These are phyloP conservation scores for Crenuchus spilurus DNA, from an alignment of 2,797 vertebrate genomes.

Conservation along the genomic window DNA sequence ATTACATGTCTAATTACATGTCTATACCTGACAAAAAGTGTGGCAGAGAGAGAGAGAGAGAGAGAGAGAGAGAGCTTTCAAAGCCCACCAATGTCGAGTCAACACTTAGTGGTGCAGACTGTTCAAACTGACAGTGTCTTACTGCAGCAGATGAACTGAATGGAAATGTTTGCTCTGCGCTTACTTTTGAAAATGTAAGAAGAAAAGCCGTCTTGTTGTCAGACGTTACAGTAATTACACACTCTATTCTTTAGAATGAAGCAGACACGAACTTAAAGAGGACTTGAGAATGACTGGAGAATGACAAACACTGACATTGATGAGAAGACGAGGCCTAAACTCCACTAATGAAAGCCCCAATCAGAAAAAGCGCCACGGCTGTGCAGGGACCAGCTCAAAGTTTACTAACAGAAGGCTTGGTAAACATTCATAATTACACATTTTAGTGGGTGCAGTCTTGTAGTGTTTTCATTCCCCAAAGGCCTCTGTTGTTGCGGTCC, in stretches of 20 bases:
- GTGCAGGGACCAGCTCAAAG: background rate
- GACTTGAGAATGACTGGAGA: constrained; percentile 6
- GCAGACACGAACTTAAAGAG: constrained; percentile 54
- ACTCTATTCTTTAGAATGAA: constrained; percentile 51
- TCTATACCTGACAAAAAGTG: constrained; percentile 67
- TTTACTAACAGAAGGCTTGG: constrained; percentile 40
- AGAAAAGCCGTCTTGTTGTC: constrained; percentile 60
- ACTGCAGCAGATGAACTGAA: constrained; percentile 57
- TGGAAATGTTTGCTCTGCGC: constrained; percentile 67
- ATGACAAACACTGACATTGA: constrained; percentile 32
- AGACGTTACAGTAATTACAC: constrained; percentile 66
- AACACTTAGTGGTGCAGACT: constrained; percentile 50
- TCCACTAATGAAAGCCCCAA: constrained; percentile 32
- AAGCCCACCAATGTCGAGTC: constrained; percentile 71
- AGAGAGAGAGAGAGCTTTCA: constrained; percentile 39
- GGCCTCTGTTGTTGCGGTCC: constrained; percentile 5
- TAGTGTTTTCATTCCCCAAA: constrained; percentile 30
- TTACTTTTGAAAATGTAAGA: constrained; percentile 57
- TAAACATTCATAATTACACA: constrained; percentile 36
- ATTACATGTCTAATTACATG: constrained; percentile 67
- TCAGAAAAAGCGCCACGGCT: background rate
- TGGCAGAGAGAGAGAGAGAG: constrained; percentile 19
- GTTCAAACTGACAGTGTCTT: constrained; percentile 62
- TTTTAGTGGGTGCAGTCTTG: constrained; percentile 38
- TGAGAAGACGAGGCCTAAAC: constrained; percentile 27